phyloP scores from a whole-genome alignment of 2,888 invertebrate genomes.

The Drosophila emarginata region DNA sequence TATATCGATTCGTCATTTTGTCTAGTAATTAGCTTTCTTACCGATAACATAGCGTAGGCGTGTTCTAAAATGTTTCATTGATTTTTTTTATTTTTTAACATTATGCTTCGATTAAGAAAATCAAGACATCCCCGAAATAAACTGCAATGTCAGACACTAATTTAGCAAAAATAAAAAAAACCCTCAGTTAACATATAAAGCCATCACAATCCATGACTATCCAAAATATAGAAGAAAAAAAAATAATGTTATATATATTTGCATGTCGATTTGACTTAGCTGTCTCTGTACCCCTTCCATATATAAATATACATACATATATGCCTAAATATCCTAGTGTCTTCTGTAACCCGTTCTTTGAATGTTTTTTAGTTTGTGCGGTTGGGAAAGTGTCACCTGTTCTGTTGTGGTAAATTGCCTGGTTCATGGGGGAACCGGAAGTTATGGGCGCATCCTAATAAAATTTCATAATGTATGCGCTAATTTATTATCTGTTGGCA shows the following conservation, averaged over 20 bases:
- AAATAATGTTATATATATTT: constrained; percentile 22
- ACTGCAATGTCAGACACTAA: constrained; percentile 52
- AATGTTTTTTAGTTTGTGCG: neutral
- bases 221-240: neutral
- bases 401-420: constrained; percentile 54
- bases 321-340: constrained; percentile 20
- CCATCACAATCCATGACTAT: constrained; percentile 66
- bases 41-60: neutral
- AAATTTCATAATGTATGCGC: constrained; percentile 74
- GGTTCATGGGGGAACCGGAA: constrained; percentile 55
- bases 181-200: constrained; percentile 48
- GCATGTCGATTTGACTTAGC: constrained; percentile 42
- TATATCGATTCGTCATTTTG: neutral
- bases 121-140: constrained; percentile 13
- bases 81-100: neutral
- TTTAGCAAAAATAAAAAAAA: constrained; percentile 26
- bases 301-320: neutral
- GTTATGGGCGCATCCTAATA: constrained; percentile 64
- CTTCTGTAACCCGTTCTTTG: constrained; percentile 54
- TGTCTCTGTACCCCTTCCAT: constrained; percentile 2
- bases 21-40: neutral
- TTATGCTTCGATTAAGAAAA: neutral
- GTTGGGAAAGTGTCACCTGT: constrained; percentile 75
- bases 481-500: constrained; percentile 79
- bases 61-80: neutral